Conservation (phyloP, 2,797 vertebrate genomes). For the Carapus acus region DNA sequence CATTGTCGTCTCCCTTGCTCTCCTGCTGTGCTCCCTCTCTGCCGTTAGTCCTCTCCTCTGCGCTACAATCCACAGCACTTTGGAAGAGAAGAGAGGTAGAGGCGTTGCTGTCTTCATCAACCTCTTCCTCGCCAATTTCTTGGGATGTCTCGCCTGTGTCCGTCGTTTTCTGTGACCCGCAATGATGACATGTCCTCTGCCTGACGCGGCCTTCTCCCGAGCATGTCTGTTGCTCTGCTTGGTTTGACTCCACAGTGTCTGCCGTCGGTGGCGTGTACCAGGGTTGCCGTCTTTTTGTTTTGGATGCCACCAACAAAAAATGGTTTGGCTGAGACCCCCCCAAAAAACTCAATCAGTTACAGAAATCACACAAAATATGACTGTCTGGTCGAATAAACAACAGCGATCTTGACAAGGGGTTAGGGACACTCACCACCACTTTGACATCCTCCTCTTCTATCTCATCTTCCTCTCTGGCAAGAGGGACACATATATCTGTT, state of each 20-base stretch:
- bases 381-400: not conserved
- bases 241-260: not conserved
- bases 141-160: not conserved
- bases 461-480: slow-evolving; percentile 36
- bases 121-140: no score
- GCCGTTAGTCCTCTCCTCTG: no score
- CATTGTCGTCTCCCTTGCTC: no score
- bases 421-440: no score
- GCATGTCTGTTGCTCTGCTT: not conserved
- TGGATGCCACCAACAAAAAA: slow-evolving; percentile 28
- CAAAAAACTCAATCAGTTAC: not conserved
- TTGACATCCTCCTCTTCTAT: slow-evolving; percentile 49
- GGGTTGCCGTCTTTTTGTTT: slow-evolving; percentile 16
- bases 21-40: no score
- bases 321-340: slow-evolving; percentile 44
- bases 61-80: no score
- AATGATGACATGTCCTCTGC: not conserved
- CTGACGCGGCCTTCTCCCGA: not conserved
- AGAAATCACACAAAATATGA: not conserved
- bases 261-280: slow-evolving; percentile 7
- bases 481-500: slow-evolving; percentile 6
- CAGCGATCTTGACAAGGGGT: no score
- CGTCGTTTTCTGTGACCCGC: not conserved
- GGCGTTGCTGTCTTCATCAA: no score
- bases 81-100: no score